phyloP scores from a whole-genome alignment of 2,888 invertebrate species.

The Cynaeus angustus region DNA sequence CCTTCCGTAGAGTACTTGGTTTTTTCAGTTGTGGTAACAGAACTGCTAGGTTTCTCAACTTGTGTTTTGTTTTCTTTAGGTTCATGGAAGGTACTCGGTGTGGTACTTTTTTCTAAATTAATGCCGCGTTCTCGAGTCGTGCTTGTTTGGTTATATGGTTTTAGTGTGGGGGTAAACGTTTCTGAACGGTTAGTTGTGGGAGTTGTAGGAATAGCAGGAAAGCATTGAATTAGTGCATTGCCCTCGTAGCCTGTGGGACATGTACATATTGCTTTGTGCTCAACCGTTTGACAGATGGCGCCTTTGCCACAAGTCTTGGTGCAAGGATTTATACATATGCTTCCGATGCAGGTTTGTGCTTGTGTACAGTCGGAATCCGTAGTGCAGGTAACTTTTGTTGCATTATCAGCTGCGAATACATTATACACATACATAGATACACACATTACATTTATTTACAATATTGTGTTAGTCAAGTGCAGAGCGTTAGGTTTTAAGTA shows the following conservation, averaged over 20 bases:
- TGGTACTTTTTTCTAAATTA: constrained; percentile 48
- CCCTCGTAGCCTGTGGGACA: constrained; percentile 73
- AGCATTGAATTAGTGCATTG: constrained; percentile 74
- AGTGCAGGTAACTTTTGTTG: constrained; percentile 71
- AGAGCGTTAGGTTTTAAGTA: constrained; percentile 50
- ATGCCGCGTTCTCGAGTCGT: constrained; percentile 53
- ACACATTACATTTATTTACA: constrained; percentile 60
- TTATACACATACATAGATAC: constrained; percentile 65
- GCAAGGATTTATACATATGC: constrained; percentile 74
- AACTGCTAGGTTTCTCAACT: constrained; percentile 13
- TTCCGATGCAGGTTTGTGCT: constrained; percentile 73
- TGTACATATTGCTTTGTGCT: constrained; percentile 72
- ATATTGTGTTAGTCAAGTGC: constrained; percentile 48
- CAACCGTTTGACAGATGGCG: constrained; percentile 72
- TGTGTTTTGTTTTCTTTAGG: constrained; percentile 39
- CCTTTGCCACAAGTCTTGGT: constrained; percentile 71
- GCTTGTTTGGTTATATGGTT: constrained; percentile 50
- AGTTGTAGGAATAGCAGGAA: constrained; percentile 50
- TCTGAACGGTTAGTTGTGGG: constrained; percentile 20
- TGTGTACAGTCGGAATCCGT: constrained; percentile 74
- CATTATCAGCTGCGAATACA: constrained; percentile 71
- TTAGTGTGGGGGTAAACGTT: constrained; percentile 19
- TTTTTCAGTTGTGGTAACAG: neutral
- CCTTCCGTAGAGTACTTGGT: too few relatives aligned
- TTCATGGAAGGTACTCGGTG: constrained; percentile 27